Evolutionary conservation across 2,113 vertebrate species (phyloP).

Genomic region (Pterocles burchelli): DNA sequence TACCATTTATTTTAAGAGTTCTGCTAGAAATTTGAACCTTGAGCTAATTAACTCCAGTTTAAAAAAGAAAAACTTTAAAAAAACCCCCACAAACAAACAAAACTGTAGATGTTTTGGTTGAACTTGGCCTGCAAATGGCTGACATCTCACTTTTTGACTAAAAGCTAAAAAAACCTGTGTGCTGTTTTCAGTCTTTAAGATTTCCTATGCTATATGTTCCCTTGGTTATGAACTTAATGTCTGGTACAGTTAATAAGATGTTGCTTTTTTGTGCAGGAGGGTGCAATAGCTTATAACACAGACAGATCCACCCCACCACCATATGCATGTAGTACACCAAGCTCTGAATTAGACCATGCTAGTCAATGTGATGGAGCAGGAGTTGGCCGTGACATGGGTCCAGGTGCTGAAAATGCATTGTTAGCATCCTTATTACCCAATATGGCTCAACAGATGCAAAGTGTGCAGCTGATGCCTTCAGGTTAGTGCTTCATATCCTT

Average conservation of each 20-base stretch:
- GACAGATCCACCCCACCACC: constrained; percentile 80
- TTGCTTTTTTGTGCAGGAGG: constrained; percentile 77
- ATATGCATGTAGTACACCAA: constrained; percentile 82
- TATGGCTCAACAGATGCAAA: constrained; percentile 65
- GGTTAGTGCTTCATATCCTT: constrained; percentile 73
- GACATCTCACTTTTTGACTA: not conserved
- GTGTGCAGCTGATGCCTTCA: constrained; percentile 89
- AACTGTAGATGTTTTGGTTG: not conserved
- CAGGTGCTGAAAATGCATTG: constrained; percentile 78
- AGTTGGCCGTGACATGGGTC: constrained; percentile 59
- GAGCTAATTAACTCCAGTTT: not conserved
- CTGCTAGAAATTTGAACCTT: not conserved
- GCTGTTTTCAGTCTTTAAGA: not conserved
- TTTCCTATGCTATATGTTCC: not conserved
- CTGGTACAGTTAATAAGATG: not conserved
- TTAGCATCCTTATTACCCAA: constrained; percentile 80
- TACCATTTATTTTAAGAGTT: not conserved
- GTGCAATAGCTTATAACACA: constrained; percentile 73
- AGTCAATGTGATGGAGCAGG: constrained; percentile 76
- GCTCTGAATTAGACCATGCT: constrained; percentile 83
- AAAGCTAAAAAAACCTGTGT: not conserved
- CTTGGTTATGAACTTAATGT: not conserved
- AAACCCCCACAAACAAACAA: not conserved
- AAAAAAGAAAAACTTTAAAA: not conserved
- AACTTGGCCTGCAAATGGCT: not conserved